Evolutionary conservation across 2,797 vertebrate genomes (phyloP), one percentile per base, ranked within the genome.

Genomic region (Halcyon badia): DNA sequence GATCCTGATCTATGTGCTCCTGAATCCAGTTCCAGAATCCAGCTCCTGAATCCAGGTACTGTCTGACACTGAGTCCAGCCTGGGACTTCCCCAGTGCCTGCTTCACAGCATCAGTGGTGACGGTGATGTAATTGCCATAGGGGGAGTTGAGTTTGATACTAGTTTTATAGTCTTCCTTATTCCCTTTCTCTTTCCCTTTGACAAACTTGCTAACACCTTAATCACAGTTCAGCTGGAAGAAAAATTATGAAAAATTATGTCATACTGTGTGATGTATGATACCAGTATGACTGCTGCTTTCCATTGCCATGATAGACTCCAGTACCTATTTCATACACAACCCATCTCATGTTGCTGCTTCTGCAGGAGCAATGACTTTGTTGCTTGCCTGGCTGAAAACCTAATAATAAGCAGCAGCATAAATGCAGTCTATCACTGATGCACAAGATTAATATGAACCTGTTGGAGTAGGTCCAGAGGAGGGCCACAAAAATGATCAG

Each of bases 201-300:
- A 95, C 80, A 87, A 84, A 87, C 70, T 48, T 93, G 48, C 65
- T 91, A 96, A 91, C 72, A 83, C 37, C 20, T 94, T 92, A 88
- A 96, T 96, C 86, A 89, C 66, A 79, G 51, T 51, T 93, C 39
- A 70, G 46, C 42, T 93, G 77, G 35, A 35, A 35, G 35, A 35
- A 35, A 35, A 35, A 35, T 35, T 7, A 79, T 93, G 83, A 97
- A 88, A 79, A 95, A 94, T 82, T 86, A 92, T 92, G 88, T 94
- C 94, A 86, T 44, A 54, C 22, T 61, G n/a, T 89, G 83, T 93
- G 41, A 16, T 42, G 41, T 42, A 42, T 42, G 41, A 42, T 42
- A 42, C 41, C 41, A 82, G 72, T 86, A 81, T 82, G 83, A 83
- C 72, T 90, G 37, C 21, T 87, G 81, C 48, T 92, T 94, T 92